A percentile compares a stretch with the other conserved stretches of the same genome.
These are phyloP conservation scores for Metopolophium dirhodum DNA, from an alignment of 1,140 invertebrate genomes.

Conservation along the genomic window DNA sequence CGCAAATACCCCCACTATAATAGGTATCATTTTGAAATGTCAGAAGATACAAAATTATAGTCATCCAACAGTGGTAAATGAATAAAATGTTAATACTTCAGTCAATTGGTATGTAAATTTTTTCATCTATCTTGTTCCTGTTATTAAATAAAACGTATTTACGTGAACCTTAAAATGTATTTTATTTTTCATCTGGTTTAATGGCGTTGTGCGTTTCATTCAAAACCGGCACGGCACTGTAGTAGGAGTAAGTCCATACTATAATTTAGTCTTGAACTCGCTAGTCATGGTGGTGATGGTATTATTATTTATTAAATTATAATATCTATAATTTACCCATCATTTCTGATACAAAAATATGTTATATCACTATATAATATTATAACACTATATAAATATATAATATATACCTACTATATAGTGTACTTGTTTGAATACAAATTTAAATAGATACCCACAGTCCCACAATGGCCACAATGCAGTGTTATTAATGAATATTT, in stretches of 20 bases:
- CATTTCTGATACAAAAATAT: neutral
- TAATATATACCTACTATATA: too few species aligned
- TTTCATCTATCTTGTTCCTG: neutral
- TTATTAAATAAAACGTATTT: neutral
- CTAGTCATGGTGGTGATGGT: neutral
- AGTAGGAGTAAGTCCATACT: too few species aligned
- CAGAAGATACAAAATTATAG: neutral
- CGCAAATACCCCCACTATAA: neutral
- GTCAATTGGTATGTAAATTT: neutral
- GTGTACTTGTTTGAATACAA: constrained; percentile 7
- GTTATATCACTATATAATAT: neutral
- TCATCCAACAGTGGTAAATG: neutral
- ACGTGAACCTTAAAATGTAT: neutral
- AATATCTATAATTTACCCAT: neutral
- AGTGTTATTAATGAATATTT: neutral
- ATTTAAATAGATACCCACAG: neutral
- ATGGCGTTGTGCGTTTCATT: neutral
- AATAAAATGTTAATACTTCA: neutral
- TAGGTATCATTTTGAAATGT: neutral
- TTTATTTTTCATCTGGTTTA: neutral
- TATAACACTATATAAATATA: too few species aligned
- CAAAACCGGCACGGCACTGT: neutral
- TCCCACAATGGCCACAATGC: neutral
- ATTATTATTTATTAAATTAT: neutral
- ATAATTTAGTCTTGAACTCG: neutral